phyloP scores from a whole-genome alignment of 2,797 vertebrate species.

The Enteromius thamalakanensis region DNA sequence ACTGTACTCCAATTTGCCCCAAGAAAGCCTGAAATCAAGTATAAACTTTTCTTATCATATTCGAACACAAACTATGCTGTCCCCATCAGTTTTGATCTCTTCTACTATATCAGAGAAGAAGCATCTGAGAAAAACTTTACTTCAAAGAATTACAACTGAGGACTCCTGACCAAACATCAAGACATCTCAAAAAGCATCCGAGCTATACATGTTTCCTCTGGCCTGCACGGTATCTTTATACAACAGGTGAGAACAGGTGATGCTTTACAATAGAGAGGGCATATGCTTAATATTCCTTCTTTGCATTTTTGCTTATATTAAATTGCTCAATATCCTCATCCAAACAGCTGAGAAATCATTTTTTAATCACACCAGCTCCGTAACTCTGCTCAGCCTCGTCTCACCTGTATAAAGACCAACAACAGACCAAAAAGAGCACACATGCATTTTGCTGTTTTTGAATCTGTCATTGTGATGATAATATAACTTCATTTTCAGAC shows the following conservation, averaged over 20 bases:
- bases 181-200: background rate
- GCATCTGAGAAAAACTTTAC: background rate
- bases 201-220: background rate
- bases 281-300: background rate
- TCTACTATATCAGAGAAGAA: background rate
- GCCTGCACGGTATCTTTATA: background rate
- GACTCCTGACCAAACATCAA: background rate
- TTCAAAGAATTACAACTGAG: background rate
- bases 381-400: background rate
- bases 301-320: background rate
- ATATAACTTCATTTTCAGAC: background rate
- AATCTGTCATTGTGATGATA: background rate
- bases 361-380: background rate
- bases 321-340: background rate
- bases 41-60: background rate
- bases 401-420: background rate
- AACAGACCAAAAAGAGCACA: background rate
- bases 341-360: background rate
- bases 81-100: background rate
- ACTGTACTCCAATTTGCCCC: background rate
- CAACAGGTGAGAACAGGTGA: background rate
- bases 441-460: background rate
- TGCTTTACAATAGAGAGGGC: background rate
- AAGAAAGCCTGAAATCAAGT: background rate
- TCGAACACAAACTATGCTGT: background rate